phyloP scores from a whole-genome alignment of 2,888 invertebrate genomes.

The Lymantria monacha region DNA sequence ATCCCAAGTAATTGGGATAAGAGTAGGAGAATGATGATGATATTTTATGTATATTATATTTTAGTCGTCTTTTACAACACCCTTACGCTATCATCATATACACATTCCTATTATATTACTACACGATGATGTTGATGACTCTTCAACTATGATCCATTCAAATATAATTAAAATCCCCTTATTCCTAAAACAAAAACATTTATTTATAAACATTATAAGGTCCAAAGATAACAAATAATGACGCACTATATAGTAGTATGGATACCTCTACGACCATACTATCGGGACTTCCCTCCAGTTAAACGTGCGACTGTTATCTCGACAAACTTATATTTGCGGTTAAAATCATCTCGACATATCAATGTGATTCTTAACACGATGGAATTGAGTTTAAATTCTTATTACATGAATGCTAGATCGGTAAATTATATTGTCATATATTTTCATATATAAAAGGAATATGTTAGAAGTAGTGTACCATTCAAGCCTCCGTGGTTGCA shows the following conservation, averaged over 20 bases:
- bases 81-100: too few species aligned
- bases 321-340: not conserved
- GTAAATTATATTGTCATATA: not conserved
- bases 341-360: not conserved
- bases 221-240: too few species aligned
- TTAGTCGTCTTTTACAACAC: too few species aligned
- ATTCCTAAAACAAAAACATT: too few species aligned
- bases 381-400: conserved; percentile 1
- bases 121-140: too few species aligned
- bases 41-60: too few species aligned
- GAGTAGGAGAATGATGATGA: too few species aligned
- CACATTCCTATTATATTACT: too few species aligned
- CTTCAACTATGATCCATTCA: too few species aligned
- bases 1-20: too few species aligned
- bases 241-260: not conserved
- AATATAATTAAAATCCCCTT: too few species aligned
- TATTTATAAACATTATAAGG: too few species aligned
- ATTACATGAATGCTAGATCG: not conserved
- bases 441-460: conserved; percentile 12
- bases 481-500: conserved; percentile 6
- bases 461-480: conserved; percentile 15
- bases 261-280: conserved; percentile 1
- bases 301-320: conserved; percentile 4
- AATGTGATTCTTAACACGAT: not conserved
- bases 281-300: conserved; percentile 19